Evolutionary conservation across 2,888 invertebrate genomes (phyloP).

Genomic region (Gastracanthus pulcherrimus): DNA sequence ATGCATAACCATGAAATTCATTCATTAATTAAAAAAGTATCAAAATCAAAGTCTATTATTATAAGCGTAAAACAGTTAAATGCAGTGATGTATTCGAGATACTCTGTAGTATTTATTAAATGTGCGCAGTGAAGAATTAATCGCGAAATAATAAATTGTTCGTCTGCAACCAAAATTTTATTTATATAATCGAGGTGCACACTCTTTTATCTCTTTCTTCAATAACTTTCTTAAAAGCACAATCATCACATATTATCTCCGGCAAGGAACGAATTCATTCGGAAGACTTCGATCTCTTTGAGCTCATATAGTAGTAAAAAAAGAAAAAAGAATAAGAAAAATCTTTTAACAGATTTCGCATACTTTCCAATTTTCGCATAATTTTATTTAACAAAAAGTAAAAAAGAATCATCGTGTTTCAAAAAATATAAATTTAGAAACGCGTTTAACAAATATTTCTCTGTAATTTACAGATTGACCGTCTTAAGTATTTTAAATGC

Average conservation of each 20-base stretch:
- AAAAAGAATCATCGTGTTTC: background rate
- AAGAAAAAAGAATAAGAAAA: background rate
- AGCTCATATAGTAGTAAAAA: conserved; percentile 8
- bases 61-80: conserved; percentile 6
- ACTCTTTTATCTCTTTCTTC: conserved; percentile 40
- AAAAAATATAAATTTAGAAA: conserved; percentile 17
- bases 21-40: background rate
- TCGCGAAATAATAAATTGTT: conserved; percentile 7
- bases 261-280: conserved; percentile 39
- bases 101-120: background rate
- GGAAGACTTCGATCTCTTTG: conserved; percentile 42
- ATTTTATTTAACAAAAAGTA: conserved; percentile 1
- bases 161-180: background rate
- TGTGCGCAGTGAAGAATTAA: conserved; percentile 9
- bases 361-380: background rate
- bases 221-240: conserved; percentile 35
- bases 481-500: conserved; percentile 51
- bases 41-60: background rate
- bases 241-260: conserved; percentile 32
- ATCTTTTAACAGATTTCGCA: too few relatives aligned
- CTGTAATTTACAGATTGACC: background rate
- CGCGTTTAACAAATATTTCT: conserved; percentile 21
- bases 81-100: conserved; percentile 22
- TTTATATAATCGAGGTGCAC: background rate
- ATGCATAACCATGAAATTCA: background rate